phyloP scores from a whole-genome alignment of 2,888 invertebrate species.

The Gymnocheta viridis region DNA sequence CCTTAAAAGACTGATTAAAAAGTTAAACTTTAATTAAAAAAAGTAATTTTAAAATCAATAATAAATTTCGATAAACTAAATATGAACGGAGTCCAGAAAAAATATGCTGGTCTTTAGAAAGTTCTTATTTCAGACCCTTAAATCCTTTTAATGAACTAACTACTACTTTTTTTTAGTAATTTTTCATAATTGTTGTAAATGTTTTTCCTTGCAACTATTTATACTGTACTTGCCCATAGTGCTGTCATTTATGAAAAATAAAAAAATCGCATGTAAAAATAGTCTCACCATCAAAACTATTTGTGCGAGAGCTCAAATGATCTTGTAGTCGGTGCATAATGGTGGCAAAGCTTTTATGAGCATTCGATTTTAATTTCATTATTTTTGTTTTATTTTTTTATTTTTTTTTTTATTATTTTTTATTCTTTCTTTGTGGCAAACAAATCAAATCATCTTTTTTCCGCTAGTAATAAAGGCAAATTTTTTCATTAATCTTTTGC shows the following conservation, averaged over 20 bases:
- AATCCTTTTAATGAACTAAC: too few relatives aligned
- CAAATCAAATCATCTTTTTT: slow-evolving; percentile 59
- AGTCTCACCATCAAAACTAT: slow-evolving; percentile 27
- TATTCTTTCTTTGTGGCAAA: slow-evolving; percentile 7
- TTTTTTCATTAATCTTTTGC: slow-evolving; percentile 58
- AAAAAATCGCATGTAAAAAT: not conserved
- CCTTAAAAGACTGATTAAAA: too few relatives aligned
- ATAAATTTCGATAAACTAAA: too few relatives aligned
- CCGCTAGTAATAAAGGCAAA: slow-evolving; percentile 45
- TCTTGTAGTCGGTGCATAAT: slow-evolving; percentile 61
- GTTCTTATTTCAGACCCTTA: too few relatives aligned
- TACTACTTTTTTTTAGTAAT: not conserved
- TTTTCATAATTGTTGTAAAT: not conserved
- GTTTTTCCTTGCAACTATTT: not conserved
- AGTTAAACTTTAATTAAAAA: too few relatives aligned
- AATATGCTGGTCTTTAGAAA: too few relatives aligned
- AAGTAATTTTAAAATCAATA: too few relatives aligned
- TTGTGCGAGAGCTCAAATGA: slow-evolving; percentile 57
- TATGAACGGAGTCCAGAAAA: too few relatives aligned
- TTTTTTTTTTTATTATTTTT: not conserved
- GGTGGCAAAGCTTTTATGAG: slow-evolving; percentile 69
- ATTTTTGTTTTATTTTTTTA: not conserved
- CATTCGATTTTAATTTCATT: slow-evolving; percentile 41
- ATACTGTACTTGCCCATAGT: slow-evolving; percentile 10
- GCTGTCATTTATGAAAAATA: not conserved